Evolutionary conservation across 2,888 invertebrate species (phyloP), one percentile per base, ranked within the genome.

Genomic region (Sialis lutaria): DNA sequence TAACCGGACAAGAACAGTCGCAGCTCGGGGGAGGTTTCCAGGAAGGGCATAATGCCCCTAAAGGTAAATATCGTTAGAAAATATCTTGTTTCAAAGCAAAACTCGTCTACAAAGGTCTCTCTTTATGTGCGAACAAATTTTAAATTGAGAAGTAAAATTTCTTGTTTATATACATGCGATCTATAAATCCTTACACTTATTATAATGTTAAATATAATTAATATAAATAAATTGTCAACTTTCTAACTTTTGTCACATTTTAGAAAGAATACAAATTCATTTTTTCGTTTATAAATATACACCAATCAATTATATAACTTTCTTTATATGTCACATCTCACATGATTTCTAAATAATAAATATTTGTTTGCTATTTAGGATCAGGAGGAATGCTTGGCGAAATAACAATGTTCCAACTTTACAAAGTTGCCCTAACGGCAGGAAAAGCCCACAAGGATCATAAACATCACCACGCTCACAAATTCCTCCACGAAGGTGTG

Each of bases 361-460:
- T 22, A 22, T 22, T 22, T 22, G 4, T 42, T 8, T 22, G 8
- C 51, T 47, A 59, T 63, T n/a, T 57, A 78, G 79, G 72, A 45
- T 67, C 77, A 50, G 70, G 75, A 6, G 82, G 82, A 40, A 67
- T 80, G 55, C 63, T 81, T 48, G 83, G 82, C 3, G 87, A 88
- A 65, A 61, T 88, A 49, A 88, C 88, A 2, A 77, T 88, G 74
- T 63, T 87, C 1, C 85, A 87, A 60, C 62, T 88, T 12, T 88
- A 88, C 65, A 77, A 75, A 49, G 83, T 86, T 0, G 87, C 87
- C 1, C 60, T 88, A 49, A 84, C 84, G 3, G 87, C 87, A 2
- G 88, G 88, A 0, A 88, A 88, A 63, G 87, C 87, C 0, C 87
- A 88, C 65, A 81, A 79, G 53, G 85, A 87, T 58, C 87, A 88